These are phyloP conservation scores for Macaria notata DNA, from an alignment of 2,888 invertebrate species.

Conservation along the genomic window DNA sequence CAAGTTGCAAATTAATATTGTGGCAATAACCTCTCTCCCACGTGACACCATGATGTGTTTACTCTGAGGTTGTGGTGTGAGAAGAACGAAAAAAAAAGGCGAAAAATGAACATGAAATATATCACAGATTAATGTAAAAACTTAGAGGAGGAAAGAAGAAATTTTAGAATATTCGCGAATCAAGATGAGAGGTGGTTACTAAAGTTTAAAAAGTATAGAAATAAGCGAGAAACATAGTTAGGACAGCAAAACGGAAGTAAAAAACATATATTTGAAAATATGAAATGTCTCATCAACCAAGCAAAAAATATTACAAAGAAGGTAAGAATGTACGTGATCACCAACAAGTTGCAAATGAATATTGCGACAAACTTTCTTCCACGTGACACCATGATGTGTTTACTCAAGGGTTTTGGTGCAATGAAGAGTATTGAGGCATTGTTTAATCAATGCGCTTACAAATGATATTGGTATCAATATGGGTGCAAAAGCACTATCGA, in stretches of 20 bases:
- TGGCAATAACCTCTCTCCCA: slow-evolving; percentile 46
- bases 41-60: slow-evolving; percentile 40
- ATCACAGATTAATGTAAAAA: neutral
- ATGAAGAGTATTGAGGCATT: neutral
- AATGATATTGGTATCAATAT: no score
- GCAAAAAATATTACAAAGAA: no score
- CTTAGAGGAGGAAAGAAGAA: no score
- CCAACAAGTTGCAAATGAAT: slow-evolving; percentile 82
- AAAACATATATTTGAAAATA: no score
- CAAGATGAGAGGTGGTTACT: no score
- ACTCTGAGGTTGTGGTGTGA: slow-evolving; percentile 23
- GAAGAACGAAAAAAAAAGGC: slow-evolving; percentile 1
- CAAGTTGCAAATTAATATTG: slow-evolving; percentile 81
- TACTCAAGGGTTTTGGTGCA: slow-evolving; percentile 24
- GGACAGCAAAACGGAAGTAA: no score
- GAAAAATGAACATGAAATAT: neutral
- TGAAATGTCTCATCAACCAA: no score
- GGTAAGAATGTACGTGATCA: slow-evolving; percentile 45
- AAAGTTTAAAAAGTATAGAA: no score
- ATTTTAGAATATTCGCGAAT: no score
- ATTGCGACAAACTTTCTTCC: slow-evolving; percentile 52
- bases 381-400: slow-evolving; percentile 41
- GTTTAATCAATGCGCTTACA: no score
- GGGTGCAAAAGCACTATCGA: no score
- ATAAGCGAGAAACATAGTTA: no score